phyloP scores from a whole-genome alignment of 2,888 invertebrate genomes.

The Drosophila phalerata region DNA sequence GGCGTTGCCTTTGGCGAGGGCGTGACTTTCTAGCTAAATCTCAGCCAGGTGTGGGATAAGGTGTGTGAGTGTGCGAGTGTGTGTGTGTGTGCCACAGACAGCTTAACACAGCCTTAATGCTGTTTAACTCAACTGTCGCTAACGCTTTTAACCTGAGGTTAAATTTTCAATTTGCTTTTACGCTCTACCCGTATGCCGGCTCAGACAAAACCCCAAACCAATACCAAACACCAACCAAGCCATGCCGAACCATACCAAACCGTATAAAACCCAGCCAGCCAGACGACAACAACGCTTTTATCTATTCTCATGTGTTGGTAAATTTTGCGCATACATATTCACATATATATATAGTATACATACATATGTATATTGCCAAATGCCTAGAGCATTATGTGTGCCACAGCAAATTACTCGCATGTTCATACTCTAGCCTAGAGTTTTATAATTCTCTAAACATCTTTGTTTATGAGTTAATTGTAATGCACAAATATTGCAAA shows the following conservation, averaged over 20 bases:
- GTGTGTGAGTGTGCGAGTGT: conserved; percentile 31
- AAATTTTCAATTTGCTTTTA: conserved; percentile 78
- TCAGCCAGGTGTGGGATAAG: conserved; percentile 24
- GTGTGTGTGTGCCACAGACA: conserved; percentile 62
- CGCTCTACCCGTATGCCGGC: conserved; percentile 50
- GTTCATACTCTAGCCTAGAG: conserved; percentile 47
- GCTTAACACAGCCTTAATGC: conserved; percentile 79
- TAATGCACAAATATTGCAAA: background rate
- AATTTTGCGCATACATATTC: conserved; percentile 2
- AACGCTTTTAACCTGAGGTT: conserved; percentile 80
- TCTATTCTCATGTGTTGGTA: conserved; percentile 38
- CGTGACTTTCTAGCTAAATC: conserved; percentile 57
- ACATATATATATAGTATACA: conserved; percentile 25
- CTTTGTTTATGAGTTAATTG: conserved; percentile 17
- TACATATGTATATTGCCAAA: conserved; percentile 49
- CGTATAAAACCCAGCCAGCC: conserved; percentile 21
- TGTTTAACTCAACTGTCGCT: conserved; percentile 79
- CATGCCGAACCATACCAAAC: conserved; percentile 22
- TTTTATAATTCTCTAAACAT: background rate
- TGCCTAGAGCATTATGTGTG: conserved; percentile 65
- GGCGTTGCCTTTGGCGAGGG: conserved; percentile 48
- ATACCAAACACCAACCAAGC: conserved; percentile 6
- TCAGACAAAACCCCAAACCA: conserved; percentile 48
- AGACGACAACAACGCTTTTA: conserved; percentile 55
- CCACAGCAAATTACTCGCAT: conserved; percentile 69